Percentiles rank a stretch among this genome's conserved stretches.
These are phyloP conservation scores for Perca fluviatilis DNA, from an alignment of 2,113 vertebrate genomes.

Conservation along the genomic window DNA sequence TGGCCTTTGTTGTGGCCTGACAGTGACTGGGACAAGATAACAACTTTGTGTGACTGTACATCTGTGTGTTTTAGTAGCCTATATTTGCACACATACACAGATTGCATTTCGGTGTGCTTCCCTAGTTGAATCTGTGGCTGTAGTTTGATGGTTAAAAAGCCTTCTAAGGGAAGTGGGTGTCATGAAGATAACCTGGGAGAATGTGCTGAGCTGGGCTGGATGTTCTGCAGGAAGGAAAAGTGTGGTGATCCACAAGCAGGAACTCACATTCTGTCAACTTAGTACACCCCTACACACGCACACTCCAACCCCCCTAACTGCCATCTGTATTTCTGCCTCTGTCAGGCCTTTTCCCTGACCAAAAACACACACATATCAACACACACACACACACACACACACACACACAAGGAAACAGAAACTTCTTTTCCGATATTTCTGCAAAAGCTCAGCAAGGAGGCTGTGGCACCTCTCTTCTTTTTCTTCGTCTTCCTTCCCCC, in stretches of 20 bases:
- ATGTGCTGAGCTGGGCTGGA: slow-evolving; percentile 78
- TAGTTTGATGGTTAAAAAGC: slow-evolving; percentile 43
- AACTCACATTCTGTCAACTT: slow-evolving; percentile 72
- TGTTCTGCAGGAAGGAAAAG: slow-evolving; percentile 76
- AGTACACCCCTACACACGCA: slow-evolving; percentile 17
- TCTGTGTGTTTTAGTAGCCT: slow-evolving; percentile 21
- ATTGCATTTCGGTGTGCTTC: slow-evolving; percentile 26
- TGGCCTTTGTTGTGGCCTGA: slow-evolving; percentile 26
- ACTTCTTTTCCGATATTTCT: slow-evolving; percentile 88
- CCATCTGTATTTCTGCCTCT: slow-evolving; percentile 75
- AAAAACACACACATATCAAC: slow-evolving; percentile 56
- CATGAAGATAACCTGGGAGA: slow-evolving; percentile 78
- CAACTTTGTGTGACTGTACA: not conserved
- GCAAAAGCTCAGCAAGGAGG: slow-evolving; percentile 83
- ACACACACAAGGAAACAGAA: slow-evolving; percentile 74
- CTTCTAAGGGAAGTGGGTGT: slow-evolving; percentile 73
- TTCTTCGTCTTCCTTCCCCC: slow-evolving; percentile 64
- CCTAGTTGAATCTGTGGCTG: slow-evolving; percentile 18
- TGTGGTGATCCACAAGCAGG: slow-evolving; percentile 73
- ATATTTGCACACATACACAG: slow-evolving; percentile 33
- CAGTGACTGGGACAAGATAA: slow-evolving; percentile 27
- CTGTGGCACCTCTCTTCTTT: slow-evolving; percentile 57
- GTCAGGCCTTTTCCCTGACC: slow-evolving; percentile 76
- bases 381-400: slow-evolving; percentile 46
- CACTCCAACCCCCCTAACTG: slow-evolving; percentile 47